phyloP scores from a whole-genome alignment of 2,888 invertebrate genomes.

The Archaeoteleia sp. region DNA sequence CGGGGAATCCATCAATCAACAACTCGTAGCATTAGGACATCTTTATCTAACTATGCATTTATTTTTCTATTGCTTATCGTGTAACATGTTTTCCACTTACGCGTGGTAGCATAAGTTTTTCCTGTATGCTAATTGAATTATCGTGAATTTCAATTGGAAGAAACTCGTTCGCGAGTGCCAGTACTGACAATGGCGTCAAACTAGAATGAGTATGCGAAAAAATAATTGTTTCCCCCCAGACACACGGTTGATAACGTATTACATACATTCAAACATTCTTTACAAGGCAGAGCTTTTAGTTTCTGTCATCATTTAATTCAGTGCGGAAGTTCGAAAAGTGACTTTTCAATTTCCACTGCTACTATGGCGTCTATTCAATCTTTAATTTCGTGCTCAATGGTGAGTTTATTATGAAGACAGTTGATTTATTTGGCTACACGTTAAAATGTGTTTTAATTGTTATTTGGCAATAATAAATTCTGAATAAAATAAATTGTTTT shows the following conservation, averaged over 20 bases:
- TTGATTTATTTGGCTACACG: too few relatives aligned
- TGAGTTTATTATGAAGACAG: slow-evolving; percentile 10
- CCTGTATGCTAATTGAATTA: slow-evolving; percentile 42
- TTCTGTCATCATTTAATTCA: slow-evolving; percentile 24
- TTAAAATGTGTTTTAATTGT: too few relatives aligned
- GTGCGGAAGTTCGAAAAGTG: slow-evolving; percentile 30
- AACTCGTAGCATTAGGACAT: not conserved
- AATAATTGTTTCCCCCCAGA: slow-evolving; percentile 37
- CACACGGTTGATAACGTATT: not conserved
- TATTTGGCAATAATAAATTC: too few relatives aligned
- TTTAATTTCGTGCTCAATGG: slow-evolving; percentile 27
- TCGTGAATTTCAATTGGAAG: slow-evolving; percentile 18
- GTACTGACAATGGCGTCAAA: slow-evolving; percentile 39
- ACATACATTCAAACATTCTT: slow-evolving; percentile 15
- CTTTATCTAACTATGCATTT: not conserved
- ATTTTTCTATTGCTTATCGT: slow-evolving; percentile 7
- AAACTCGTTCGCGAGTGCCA: slow-evolving; percentile 13
- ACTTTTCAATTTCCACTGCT: slow-evolving; percentile 35
- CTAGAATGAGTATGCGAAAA: slow-evolving; percentile 48
- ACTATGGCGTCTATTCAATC: slow-evolving; percentile 40
- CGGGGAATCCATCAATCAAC: too few relatives aligned
- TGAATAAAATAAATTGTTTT: too few relatives aligned
- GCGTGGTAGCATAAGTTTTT: slow-evolving; percentile 36
- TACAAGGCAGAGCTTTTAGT: slow-evolving; percentile 24
- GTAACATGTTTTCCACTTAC: slow-evolving; percentile 20